These are phyloP conservation scores for Subanguina moxae DNA, from an alignment of 1,140 invertebrate species.

Conservation along the genomic window DNA sequence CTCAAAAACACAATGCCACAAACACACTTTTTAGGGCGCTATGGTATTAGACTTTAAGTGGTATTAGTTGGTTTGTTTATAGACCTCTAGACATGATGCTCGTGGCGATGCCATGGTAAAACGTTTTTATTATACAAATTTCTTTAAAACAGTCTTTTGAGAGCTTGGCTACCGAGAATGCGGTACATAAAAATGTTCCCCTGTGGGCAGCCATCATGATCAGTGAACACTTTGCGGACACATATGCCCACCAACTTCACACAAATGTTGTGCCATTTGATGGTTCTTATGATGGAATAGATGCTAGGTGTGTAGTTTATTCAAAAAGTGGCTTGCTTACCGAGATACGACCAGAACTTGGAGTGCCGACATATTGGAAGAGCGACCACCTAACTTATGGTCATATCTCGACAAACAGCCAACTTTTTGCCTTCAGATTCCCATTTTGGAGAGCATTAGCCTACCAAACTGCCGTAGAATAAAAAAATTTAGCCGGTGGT, in stretches of 20 bases:
- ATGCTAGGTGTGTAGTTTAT: background rate
- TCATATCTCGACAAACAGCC: too few relatives aligned
- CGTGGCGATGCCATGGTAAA: background rate
- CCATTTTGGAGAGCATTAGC: background rate
- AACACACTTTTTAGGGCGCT: too few relatives aligned
- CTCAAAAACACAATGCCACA: too few relatives aligned
- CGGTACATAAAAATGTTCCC: slow-evolving; percentile 9
- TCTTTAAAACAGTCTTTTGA: background rate
- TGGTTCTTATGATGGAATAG: background rate
- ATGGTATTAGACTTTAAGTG: too few relatives aligned
- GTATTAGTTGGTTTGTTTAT: too few relatives aligned
- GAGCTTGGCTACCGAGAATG: background rate
- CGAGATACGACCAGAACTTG: too few relatives aligned
- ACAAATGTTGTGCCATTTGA: background rate
- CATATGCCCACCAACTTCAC: slow-evolving; percentile 1
- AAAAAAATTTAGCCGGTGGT: slow-evolving; percentile 9
- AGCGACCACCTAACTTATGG: too few relatives aligned
- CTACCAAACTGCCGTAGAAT: background rate
- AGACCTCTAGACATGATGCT: slow-evolving; percentile 1
- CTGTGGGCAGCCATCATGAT: slow-evolving; percentile 15
- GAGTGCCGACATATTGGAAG: too few relatives aligned
- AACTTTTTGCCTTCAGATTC: too few relatives aligned
- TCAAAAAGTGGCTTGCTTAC: background rate
- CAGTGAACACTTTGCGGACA: slow-evolving; percentile 15
- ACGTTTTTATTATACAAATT: background rate